Conservation (phyloP, 2,113 vertebrate species). For the Chaetura pelagica region DNA sequence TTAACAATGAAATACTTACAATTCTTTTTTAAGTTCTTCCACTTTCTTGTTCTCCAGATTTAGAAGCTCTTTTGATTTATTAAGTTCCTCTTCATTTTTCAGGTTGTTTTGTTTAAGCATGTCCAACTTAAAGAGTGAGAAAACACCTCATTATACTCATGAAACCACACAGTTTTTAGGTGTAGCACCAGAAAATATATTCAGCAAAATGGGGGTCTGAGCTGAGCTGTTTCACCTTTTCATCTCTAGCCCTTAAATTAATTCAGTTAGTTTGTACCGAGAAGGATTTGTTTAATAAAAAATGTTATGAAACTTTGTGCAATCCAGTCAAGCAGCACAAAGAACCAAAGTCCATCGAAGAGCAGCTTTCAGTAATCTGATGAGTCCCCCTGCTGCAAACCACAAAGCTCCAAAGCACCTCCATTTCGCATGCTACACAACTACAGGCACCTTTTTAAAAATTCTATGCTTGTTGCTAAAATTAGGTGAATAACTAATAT, state of each 20-base stretch:
- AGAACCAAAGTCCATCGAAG: neutral
- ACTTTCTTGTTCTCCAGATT: constrained; percentile 82
- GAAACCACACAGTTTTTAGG: neutral
- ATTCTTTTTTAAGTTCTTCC: constrained; percentile 85
- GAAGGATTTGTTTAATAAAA: neutral
- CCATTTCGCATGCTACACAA: neutral
- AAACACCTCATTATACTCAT: neutral
- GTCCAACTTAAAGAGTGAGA: constrained; percentile 80
- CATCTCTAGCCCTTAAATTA: neutral
- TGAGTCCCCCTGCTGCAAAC: neutral
- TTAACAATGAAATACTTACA: constrained; percentile 80
- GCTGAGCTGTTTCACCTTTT: neutral
- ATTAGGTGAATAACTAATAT: neutral
- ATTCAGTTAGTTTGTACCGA: neutral
- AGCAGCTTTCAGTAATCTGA: neutral
- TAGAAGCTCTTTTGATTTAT: constrained; percentile 84
- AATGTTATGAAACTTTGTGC: neutral
- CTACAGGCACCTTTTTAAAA: neutral
- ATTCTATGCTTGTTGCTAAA: neutral
- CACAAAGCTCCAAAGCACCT: neutral
- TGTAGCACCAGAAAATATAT: neutral
- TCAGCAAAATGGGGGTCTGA: neutral
- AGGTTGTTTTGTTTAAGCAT: constrained; percentile 84
- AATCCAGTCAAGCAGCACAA: neutral
- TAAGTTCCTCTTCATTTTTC: constrained; percentile 85